Percentiles rank a stretch among this genome's conserved stretches.
phyloP scores from a whole-genome alignment of 1,140 invertebrate species.

The Drosophila nikananu region DNA sequence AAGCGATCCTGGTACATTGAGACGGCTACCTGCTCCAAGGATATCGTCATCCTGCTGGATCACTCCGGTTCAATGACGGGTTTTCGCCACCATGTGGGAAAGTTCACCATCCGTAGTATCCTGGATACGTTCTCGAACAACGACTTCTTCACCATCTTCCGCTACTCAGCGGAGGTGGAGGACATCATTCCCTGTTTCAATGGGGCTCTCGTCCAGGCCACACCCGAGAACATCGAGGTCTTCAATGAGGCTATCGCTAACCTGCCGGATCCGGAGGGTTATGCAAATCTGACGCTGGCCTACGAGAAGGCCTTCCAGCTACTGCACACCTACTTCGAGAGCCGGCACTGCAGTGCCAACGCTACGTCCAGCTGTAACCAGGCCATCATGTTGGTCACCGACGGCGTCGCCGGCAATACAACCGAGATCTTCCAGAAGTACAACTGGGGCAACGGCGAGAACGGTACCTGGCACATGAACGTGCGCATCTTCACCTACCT shows the following conservation, averaged over 20 bases:
- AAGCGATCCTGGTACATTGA: constrained; percentile 97
- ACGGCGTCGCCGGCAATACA: constrained; percentile 96
- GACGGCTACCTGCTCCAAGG: constrained; percentile 98
- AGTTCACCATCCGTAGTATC: constrained; percentile 92
- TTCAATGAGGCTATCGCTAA: constrained; percentile 91
- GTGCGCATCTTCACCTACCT: constrained; percentile 99
- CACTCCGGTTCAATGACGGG: constrained; percentile 99
- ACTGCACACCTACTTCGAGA: constrained; percentile 89
- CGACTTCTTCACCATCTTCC: constrained; percentile 97
- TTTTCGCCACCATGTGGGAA: constrained; percentile 88
- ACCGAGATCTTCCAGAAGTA: constrained; percentile 94
- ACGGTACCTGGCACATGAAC: constrained; percentile 87
- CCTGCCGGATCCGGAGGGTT: constrained; percentile 89
- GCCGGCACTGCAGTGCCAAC: constrained; percentile 87
- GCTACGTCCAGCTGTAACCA: constrained; percentile 93
- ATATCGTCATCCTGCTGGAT: constrained; percentile 98
- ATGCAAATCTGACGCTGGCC: constrained; percentile 95
- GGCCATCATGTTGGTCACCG: constrained; percentile 99
- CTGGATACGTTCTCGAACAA: constrained; percentile 98
- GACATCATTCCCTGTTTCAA: constrained; percentile 93
- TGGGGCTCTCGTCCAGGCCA: constrained; percentile 94
- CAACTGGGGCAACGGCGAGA: constrained; percentile 90
- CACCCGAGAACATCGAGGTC: constrained; percentile 93
- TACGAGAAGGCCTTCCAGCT: constrained; percentile 94
- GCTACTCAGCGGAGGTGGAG: constrained; percentile 89